phyloP scores from a whole-genome alignment of 2,113 vertebrate genomes.

The Upupa epops region DNA sequence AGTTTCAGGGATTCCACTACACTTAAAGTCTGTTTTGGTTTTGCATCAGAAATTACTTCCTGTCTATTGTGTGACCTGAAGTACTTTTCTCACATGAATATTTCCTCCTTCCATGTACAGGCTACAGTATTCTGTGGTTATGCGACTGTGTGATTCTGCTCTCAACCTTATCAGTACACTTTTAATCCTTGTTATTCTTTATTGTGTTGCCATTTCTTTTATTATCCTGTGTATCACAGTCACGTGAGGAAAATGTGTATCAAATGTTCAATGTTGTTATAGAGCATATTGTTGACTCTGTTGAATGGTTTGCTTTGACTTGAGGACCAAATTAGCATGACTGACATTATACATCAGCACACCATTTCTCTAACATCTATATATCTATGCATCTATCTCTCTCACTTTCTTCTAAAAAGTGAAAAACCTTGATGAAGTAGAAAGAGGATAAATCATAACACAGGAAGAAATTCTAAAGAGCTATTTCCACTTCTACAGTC shows the following conservation, averaged over 20 bases:
- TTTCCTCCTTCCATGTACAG: neutral
- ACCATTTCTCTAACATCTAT: neutral
- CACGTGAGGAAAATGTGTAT: neutral
- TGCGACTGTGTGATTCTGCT: neutral
- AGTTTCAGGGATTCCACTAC: neutral
- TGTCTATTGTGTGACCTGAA: neutral
- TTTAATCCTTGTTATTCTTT: neutral
- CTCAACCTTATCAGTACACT: rapidly evolving
- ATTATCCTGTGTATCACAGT: neutral
- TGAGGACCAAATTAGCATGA: neutral
- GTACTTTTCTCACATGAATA: neutral
- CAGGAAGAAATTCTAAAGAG: neutral
- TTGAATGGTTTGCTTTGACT: neutral
- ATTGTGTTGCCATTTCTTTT: neutral
- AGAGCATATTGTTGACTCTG: neutral
- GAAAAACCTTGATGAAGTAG: neutral
- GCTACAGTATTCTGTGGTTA: neutral
- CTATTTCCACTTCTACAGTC: neutral
- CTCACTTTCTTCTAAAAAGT: too few species aligned
- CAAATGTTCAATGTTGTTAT: neutral
- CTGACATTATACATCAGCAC: neutral
- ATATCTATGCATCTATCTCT: neutral
- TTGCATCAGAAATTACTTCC: neutral
- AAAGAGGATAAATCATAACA: neutral
- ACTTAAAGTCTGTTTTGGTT: neutral